phyloP scores from a whole-genome alignment of 2,888 invertebrate genomes.

The Microctonus brassicae region DNA sequence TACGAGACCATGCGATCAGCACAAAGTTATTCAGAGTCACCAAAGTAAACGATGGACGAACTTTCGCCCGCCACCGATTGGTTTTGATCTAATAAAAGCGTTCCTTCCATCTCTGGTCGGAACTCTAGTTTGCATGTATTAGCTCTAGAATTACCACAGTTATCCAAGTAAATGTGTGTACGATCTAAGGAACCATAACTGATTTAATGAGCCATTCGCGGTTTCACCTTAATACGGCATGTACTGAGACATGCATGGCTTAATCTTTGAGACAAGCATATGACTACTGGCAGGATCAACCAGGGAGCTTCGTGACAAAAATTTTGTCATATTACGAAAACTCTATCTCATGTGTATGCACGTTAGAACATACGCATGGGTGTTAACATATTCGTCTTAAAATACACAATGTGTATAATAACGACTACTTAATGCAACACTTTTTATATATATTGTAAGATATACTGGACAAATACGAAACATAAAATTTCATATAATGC shows the following conservation, averaged over 20 bases:
- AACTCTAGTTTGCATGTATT: slow-evolving; percentile 74
- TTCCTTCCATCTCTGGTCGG: slow-evolving; percentile 70
- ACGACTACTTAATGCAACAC: too few species aligned
- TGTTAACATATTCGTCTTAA: too few species aligned
- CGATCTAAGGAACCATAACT: slow-evolving; percentile 72
- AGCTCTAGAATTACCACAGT: slow-evolving; percentile 79
- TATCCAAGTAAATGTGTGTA: slow-evolving; percentile 71
- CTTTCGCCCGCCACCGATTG: too few species aligned
- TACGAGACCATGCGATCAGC: slow-evolving; percentile 60
- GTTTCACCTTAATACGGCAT: slow-evolving; percentile 72
- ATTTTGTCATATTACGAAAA: neutral
- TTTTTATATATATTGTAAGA: too few species aligned
- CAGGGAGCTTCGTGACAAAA: slow-evolving; percentile 53
- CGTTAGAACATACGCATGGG: too few species aligned
- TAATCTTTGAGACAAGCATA: slow-evolving; percentile 78
- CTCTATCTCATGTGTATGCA: too few species aligned
- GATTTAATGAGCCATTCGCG: slow-evolving; percentile 74
- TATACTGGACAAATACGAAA: too few species aligned
- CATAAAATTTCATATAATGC: too few species aligned
- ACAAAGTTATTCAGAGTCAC: too few species aligned
- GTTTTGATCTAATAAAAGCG: too few species aligned
- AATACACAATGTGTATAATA: too few species aligned
- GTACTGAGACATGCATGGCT: slow-evolving; percentile 78
- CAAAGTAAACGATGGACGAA: too few species aligned
- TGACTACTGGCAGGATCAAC: slow-evolving; percentile 73